Evolutionary conservation across 2,888 invertebrate species (phyloP).

Genomic region (Pterobdella sp.): DNA sequence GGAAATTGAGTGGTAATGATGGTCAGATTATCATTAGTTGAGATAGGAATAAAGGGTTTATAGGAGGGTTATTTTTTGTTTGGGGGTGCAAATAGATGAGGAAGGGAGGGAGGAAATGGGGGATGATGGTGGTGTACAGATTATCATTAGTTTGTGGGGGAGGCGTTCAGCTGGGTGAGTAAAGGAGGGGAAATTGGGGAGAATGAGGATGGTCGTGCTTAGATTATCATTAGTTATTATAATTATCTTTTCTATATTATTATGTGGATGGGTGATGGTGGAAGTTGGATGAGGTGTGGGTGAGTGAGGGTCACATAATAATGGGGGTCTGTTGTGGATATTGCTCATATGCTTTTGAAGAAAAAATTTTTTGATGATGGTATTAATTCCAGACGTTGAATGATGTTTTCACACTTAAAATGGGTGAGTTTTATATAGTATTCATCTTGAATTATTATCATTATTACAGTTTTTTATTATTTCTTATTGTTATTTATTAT

Average conservation of each 20-base stretch:
- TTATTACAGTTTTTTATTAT: not conserved
- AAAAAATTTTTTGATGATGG: not conserved
- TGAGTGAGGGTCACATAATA: too few relatives aligned
- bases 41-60: too few relatives aligned
- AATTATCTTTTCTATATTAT: too few relatives aligned
- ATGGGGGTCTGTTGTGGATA: too few relatives aligned
- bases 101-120: not conserved
- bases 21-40: too few relatives aligned
- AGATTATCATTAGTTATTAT: too few relatives aligned
- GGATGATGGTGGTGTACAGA: not conserved
- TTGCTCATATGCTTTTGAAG: not conserved
- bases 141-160: not conserved
- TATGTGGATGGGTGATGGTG: too few relatives aligned
- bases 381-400: not conserved
- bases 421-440: not conserved
- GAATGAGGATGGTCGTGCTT: too few relatives aligned
- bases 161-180: not conserved
- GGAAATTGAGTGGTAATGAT: too few relatives aligned
- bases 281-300: too few relatives aligned
- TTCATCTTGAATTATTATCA: not conserved
- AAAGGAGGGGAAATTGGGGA: not conserved
- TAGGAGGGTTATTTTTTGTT: too few relatives aligned
- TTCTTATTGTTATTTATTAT: not conserved
- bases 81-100: too few relatives aligned
- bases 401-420: slow-evolving; percentile 5